phyloP scores from a whole-genome alignment of 92 coral and sea anemone genomes.

The Palythoa grandiflora region DNA sequence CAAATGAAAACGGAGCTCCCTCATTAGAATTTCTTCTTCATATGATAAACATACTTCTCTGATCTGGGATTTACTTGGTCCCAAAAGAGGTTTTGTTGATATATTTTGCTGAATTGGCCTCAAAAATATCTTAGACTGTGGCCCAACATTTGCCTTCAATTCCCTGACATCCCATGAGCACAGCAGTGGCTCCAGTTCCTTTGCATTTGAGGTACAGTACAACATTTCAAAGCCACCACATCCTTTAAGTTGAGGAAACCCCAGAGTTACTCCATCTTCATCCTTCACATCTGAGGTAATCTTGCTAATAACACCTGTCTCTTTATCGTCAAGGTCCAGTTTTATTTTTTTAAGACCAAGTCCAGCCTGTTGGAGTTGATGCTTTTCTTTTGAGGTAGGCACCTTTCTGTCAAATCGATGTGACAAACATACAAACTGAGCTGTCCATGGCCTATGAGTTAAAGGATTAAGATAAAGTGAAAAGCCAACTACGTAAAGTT shows the following conservation, averaged over 20 bases:
- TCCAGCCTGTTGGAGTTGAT: constrained; percentile 26
- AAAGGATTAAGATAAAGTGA: too few species aligned
- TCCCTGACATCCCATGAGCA: constrained; percentile 45
- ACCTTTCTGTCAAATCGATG: constrained; percentile 33
- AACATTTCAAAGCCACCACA: too few species aligned
- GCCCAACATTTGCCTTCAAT: constrained; percentile 26
- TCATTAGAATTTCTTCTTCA: constrained; percentile 29
- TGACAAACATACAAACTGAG: constrained; percentile 32
- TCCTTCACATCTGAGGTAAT: constrained; percentile 42
- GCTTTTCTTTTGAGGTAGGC: constrained; percentile 36
- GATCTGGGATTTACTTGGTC: constrained; percentile 30
- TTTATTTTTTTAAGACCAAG: constrained; percentile 38
- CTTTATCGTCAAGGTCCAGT: constrained; percentile 3
- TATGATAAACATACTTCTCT: constrained; percentile 32
- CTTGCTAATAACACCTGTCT: constrained; percentile 11
- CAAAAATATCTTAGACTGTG: too few species aligned
- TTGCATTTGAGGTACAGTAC: constrained; percentile 34
- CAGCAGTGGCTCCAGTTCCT: constrained; percentile 18
- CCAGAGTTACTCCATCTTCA: constrained; percentile 41
- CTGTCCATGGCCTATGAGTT: constrained; percentile 28
- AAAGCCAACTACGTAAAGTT: too few species aligned
- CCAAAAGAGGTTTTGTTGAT: constrained; percentile 37
- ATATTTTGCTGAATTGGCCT: constrained; percentile 26
- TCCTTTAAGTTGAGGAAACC: constrained; percentile 27
- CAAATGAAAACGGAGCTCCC: constrained; percentile 36